phyloP scores from a whole-genome alignment of 2,888 invertebrate genomes.

The Drymonia ruficornis region DNA sequence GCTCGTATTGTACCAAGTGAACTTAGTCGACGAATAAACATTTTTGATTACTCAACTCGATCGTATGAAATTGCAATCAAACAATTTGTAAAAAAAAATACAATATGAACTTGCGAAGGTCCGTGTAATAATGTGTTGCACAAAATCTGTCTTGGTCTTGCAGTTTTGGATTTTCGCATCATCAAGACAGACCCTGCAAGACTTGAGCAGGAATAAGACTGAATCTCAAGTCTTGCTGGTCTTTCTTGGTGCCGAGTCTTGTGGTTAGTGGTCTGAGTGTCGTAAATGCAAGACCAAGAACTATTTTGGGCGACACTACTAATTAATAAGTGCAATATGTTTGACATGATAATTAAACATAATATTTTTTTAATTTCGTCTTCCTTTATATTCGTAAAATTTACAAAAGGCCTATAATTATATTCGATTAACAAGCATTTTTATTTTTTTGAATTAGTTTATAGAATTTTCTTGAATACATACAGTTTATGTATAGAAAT shows the following conservation, averaged over 20 bases:
- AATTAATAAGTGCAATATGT: slow-evolving; percentile 51
- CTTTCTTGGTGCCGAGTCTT: too few species aligned
- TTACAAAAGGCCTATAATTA: slow-evolving; percentile 59
- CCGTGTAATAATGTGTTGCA: slow-evolving; percentile 16
- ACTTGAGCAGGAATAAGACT: too few species aligned
- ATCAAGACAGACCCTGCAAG: too few species aligned
- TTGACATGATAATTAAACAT: slow-evolving; percentile 35
- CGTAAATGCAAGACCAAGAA: too few species aligned
- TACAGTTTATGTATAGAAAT: slow-evolving; percentile 42
- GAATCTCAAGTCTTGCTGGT: too few species aligned
- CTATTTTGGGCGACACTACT: too few species aligned
- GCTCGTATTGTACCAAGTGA: too few species aligned
- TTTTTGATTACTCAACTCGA: not conserved
- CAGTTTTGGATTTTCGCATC: too few species aligned
- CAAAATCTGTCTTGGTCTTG: too few species aligned
- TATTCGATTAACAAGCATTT: slow-evolving; percentile 59
- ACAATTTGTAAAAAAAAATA: slow-evolving; percentile 20
- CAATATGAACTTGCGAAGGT: slow-evolving; percentile 19
- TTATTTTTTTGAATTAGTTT: slow-evolving; percentile 49
- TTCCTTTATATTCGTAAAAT: slow-evolving; percentile 58
- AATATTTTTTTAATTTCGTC: slow-evolving; percentile 50
- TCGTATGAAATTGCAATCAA: not conserved
- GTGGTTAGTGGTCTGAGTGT: too few species aligned
- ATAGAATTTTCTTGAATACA: slow-evolving; percentile 45
- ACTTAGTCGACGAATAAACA: not conserved